phyloP scores from a whole-genome alignment of 2,888 invertebrate genomes.

The Apodemia hepburni region DNA sequence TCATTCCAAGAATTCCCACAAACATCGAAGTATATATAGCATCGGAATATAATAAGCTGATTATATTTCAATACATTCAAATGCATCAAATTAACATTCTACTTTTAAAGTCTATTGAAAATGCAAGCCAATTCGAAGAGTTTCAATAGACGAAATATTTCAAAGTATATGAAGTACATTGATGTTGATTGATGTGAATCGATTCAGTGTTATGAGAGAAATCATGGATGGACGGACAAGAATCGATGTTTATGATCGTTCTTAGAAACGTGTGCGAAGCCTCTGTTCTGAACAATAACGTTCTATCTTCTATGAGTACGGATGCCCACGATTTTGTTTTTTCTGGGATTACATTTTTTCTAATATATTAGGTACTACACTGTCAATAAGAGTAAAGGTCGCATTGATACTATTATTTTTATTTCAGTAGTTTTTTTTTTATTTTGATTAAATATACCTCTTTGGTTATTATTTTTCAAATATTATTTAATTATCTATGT shows the following conservation, averaged over 20 bases:
- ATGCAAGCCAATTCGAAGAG: neutral
- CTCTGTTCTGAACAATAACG: conserved; percentile 7
- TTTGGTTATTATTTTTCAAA: too few relatives aligned
- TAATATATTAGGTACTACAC: too few relatives aligned
- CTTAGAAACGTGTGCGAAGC: conserved; percentile 11
- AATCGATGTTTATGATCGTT: conserved; percentile 13
- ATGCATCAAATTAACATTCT: neutral
- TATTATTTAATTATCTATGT: too few relatives aligned
- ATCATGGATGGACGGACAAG: conserved; percentile 11
- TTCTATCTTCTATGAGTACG: neutral
- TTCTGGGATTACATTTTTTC: neutral
- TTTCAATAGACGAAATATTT: neutral
- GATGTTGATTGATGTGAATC: neutral
- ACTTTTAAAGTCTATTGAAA: neutral
- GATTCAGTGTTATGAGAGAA: conserved; percentile 5
- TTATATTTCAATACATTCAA: neutral
- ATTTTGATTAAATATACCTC: too few relatives aligned
- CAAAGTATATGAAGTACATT: neutral
- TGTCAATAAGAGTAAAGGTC: too few relatives aligned
- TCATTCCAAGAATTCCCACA: too few relatives aligned
- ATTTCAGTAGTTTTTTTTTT: too few relatives aligned
- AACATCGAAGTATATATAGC: too few relatives aligned
- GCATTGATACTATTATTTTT: too few relatives aligned
- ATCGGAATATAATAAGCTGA: too few relatives aligned
- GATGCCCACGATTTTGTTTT: neutral